Evolutionary conservation across 2,113 vertebrate genomes (phyloP).

Genomic region (Erythrocercus mccallii): DNA sequence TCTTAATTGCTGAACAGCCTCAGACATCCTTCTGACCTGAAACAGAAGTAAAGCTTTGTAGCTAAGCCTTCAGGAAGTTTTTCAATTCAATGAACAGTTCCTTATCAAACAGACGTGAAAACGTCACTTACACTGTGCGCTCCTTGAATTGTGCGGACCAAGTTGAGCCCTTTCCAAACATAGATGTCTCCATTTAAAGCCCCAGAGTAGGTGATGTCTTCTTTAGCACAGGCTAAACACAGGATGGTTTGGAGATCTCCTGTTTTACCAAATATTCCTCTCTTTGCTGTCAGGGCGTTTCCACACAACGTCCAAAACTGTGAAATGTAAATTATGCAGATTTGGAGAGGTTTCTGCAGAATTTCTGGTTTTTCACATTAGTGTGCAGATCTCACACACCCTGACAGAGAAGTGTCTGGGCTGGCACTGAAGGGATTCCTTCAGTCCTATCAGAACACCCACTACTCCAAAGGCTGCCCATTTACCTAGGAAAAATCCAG

Average conservation of each 20-base stretch:
- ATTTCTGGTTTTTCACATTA: not conserved
- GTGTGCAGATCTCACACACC: not conserved
- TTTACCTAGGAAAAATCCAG: not conserved
- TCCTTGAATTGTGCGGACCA: slow-evolving; percentile 88
- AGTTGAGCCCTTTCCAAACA: slow-evolving; percentile 89
- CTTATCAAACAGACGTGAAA: not conserved
- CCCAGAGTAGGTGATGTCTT: slow-evolving; percentile 93
- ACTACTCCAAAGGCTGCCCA: not conserved
- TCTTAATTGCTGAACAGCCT: not conserved
- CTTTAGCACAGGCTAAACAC: slow-evolving; percentile 90
- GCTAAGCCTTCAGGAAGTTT: not conserved
- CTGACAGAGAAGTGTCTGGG: not conserved
- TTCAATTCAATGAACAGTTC: not conserved
- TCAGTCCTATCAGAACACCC: not conserved
- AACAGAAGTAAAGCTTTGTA: not conserved
- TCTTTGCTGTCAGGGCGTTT: slow-evolving; percentile 90
- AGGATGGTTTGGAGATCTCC: slow-evolving; percentile 97
- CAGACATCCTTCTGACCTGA: not conserved
- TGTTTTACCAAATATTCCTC: slow-evolving; percentile 94
- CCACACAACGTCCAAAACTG: slow-evolving; percentile 97
- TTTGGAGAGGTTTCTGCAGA: not conserved
- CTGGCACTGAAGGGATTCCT: not conserved
- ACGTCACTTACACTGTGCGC: slow-evolving; percentile 89
- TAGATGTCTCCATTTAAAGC: slow-evolving; percentile 96
- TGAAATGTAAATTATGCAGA: not conserved